Percentiles rank a stretch among this genome's conserved stretches.
These are phyloP conservation scores for Polyommatus icarus DNA, from an alignment of 2,888 invertebrate genomes.

Conservation along the genomic window DNA sequence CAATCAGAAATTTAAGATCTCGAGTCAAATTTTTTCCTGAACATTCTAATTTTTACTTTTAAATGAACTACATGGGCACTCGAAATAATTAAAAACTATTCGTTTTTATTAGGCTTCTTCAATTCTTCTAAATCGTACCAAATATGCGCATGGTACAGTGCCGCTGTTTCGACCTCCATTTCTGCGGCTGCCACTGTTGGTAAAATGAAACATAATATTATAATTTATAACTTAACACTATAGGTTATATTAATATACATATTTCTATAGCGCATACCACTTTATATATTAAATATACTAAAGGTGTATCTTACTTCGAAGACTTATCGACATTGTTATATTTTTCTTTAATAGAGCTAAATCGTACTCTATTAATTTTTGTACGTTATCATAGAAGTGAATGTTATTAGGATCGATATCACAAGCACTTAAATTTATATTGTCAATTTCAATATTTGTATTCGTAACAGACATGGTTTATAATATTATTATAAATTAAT, in stretches of 20 bases:
- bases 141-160: constrained; percentile 57
- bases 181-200: constrained; percentile 58
- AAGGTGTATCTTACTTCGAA: constrained; percentile 52
- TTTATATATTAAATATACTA: no score
- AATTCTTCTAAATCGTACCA: constrained; percentile 54
- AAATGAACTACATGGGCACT: background rate
- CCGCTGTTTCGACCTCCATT: constrained; percentile 61
- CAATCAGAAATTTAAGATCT: no score
- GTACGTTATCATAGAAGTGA: constrained; percentile 54
- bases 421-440: constrained; percentile 34
- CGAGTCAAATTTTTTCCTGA: background rate
- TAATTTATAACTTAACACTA: no score
- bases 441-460: constrained; percentile 33
- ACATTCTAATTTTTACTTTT: background rate
- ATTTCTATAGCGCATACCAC: no score
- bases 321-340: constrained; percentile 50
- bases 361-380: constrained; percentile 54
- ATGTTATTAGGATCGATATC: constrained; percentile 54
- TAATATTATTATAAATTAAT: no score
- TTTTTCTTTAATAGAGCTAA: constrained; percentile 55
- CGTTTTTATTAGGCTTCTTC: constrained; percentile 36
- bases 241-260: no score
- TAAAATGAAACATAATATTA: background rate
- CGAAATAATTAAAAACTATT: background rate
- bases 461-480: background rate